Evolutionary conservation across 2,888 invertebrate species (phyloP), one percentile per base, ranked within the genome.

Genomic region (Pollenia amentaria): DNA sequence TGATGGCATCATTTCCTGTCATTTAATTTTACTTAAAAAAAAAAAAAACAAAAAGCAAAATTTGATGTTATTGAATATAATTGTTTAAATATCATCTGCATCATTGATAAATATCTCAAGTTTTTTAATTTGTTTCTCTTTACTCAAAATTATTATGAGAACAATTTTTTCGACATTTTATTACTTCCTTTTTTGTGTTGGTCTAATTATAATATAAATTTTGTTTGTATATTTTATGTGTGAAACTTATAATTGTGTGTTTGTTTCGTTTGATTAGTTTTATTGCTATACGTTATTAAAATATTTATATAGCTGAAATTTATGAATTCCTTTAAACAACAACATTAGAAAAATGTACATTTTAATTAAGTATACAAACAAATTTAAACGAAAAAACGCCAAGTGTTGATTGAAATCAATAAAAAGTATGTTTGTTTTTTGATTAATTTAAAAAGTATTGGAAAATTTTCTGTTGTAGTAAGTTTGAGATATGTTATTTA

Each of bases 241-340:
- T 60, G 38, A 29, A 60, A n/a, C 7, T 7, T n/a, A 29, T 12
- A 29, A 12, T 1, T 4, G 12, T 12, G 12, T 12, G 21, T 11
- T 12, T 12, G 12, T 40, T 18, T 14, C 7, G 21, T 78, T 51
- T 11, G 44, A 18, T 77, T 69, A 38, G 40, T 69, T 55, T 46
- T 57, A 48, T n/a, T 38, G 16, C 11, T 69, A 57, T 18, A 18
- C 38, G 51, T 60, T 40, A 51, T 60, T 2, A 42, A 60, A 48
- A 57, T 67, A 9, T 60, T 65, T 77, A 48, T 73, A 44, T 81
- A 51, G 55, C 62, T 53, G 18, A 65, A 85, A 77, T 85, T 77
- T 77, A 85, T 77, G 65, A 65, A 64, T 55, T 81, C 57, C 48
- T 64, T 72, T 81, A 53, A 55, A 60, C 57, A 65, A 29, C 9